Evolutionary conservation across 2,797 vertebrate species (phyloP).

Genomic region (Serranus cabrilla): DNA sequence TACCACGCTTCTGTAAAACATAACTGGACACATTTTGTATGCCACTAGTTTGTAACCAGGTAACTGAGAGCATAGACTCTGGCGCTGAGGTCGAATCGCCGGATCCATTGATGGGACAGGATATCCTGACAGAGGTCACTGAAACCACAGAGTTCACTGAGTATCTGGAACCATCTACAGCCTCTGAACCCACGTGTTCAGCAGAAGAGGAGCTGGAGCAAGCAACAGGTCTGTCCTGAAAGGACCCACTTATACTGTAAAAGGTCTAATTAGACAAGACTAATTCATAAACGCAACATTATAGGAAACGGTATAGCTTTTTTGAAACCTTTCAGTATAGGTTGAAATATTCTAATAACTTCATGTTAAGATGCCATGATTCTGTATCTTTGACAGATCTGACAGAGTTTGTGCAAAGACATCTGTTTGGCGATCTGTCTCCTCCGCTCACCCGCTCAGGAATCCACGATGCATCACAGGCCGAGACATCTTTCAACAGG

Average conservation of each 20-base stretch:
- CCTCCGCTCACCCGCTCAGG: constrained; percentile 75
- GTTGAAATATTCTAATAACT: not conserved
- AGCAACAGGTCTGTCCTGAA: constrained; percentile 54
- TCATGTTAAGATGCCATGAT: not conserved
- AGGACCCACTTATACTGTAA: not conserved
- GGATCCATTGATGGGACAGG: constrained; percentile 18
- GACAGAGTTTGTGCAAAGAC: constrained; percentile 82
- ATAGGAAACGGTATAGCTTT: not conserved
- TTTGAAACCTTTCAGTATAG: not conserved
- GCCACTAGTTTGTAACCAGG: constrained; percentile 49
- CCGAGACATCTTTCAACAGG: constrained; percentile 69
- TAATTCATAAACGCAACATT: not conserved
- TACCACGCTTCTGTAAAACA: not conserved
- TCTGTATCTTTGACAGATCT: constrained; percentile 73
- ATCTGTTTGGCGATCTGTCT: constrained; percentile 73
- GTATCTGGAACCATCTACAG: constrained; percentile 21
- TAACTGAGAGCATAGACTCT: constrained; percentile 18
- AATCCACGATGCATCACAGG: constrained; percentile 67
- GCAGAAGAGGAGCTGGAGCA: constrained; percentile 55
- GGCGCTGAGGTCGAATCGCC: constrained; percentile 14
- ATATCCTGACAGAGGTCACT: constrained; percentile 31
- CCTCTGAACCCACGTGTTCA: constrained; percentile 17
- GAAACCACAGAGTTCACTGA: constrained; percentile 42
- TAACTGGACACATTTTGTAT: constrained; percentile 8
- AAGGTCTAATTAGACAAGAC: not conserved